Conservation (phyloP, 2,888 invertebrate genomes). For the Seira musarum region DNA sequence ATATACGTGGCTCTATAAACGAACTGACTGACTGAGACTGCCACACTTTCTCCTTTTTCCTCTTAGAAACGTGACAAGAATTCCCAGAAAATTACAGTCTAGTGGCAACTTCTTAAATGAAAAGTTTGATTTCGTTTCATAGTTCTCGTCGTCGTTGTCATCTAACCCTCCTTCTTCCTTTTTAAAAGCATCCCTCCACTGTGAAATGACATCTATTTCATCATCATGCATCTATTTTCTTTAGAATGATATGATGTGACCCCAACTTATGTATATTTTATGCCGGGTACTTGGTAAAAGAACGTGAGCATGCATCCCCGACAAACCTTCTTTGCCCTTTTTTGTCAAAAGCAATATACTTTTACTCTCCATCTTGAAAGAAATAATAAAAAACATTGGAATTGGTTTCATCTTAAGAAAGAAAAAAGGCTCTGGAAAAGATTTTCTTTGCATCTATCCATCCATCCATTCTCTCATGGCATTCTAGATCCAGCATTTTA, state of each 20-base stretch:
- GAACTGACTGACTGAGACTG: not conserved
- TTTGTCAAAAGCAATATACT: not conserved
- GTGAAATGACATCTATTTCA: no score
- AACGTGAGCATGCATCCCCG: not conserved
- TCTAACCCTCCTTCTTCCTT: conserved; percentile 15
- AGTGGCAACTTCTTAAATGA: conserved; percentile 52
- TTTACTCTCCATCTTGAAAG: not conserved
- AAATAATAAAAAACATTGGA: not conserved
- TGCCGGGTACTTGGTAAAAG: not conserved
- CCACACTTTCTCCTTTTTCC: not conserved
- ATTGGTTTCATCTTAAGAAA: not conserved
- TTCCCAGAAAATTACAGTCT: conserved; percentile 55
- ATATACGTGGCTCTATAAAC: conserved; percentile 1
- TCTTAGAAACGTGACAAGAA: conserved; percentile 58
- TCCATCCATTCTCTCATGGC: no score
- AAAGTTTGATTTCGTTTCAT: conserved; percentile 61
- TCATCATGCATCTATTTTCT: conserved; percentile 11
- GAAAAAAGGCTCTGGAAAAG: not conserved
- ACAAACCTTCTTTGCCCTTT: not conserved
- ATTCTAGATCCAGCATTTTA: no score
- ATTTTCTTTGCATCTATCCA: not conserved
- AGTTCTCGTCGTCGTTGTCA: conserved; percentile 23
- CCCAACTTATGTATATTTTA: conserved; percentile 14
- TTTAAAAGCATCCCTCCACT: not conserved
- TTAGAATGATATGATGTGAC: conserved; percentile 29